Conservation (phyloP, 1,140 invertebrate species). For the Cydia strobilella region DNA sequence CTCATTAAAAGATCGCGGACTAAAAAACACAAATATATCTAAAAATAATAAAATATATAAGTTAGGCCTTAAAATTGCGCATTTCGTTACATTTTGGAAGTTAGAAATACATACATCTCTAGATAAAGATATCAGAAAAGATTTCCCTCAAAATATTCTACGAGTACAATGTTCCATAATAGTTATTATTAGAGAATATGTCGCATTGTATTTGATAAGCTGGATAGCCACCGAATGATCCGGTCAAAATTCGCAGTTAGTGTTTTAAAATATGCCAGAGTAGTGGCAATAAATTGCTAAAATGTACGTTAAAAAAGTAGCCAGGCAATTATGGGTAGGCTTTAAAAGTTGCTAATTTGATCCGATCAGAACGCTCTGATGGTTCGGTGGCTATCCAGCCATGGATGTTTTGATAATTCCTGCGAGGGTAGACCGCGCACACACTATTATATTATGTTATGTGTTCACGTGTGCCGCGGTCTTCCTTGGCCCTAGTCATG, state of each 20-base stretch:
- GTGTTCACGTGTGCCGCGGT: conserved; percentile 9
- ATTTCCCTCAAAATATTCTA: conserved; percentile 52
- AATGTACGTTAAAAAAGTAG: neutral
- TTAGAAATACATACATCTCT: conserved; percentile 47
- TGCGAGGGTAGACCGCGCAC: conserved; percentile 1
- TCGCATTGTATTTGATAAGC: conserved; percentile 37
- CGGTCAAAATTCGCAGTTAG: neutral
- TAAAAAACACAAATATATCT: conserved; percentile 13
- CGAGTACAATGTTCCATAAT: conserved; percentile 40
- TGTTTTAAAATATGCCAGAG: neutral
- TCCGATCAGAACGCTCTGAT: neutral
- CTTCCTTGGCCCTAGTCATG: conserved; percentile 52
- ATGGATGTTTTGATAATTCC: conserved; percentile 44
- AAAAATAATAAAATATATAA: conserved; percentile 3
- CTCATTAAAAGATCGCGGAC: neutral
- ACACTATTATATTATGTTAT: neutral
- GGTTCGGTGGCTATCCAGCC: neutral
- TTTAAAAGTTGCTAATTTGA: neutral
- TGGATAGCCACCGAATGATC: neutral
- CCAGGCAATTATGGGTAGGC: neutral
- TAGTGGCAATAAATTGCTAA: neutral
- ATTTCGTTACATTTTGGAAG: conserved; percentile 33
- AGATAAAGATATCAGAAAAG: conserved; percentile 51
- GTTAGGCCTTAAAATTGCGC: conserved; percentile 27
- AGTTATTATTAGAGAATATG: conserved; percentile 38